Base-by-base conservation (phyloP, 2,797 vertebrate genomes). In the Tragelaphus eurycerus region DNA sequence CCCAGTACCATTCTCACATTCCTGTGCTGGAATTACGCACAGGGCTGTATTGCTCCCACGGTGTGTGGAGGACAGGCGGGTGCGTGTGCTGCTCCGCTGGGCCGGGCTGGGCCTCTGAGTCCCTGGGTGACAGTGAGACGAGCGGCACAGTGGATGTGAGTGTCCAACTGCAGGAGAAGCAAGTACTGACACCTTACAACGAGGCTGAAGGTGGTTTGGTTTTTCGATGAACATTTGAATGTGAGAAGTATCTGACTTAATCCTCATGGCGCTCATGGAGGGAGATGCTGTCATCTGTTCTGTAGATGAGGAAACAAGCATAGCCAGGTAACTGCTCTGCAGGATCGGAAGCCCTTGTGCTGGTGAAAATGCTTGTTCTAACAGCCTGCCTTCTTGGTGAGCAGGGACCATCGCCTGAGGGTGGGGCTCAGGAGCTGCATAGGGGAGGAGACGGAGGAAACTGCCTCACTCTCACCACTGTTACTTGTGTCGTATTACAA, bases 1-100 rank as follows among this genome's bases (percentile, higher is more conserved):
- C 81, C 43, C 7, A 4, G 46, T 16, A 0, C 34, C 67, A 12
- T 31, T 12, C 19, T 55, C 25, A 7, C 29, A 10, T 54, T 21
- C 19, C 23, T 2, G 3, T 46, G 15, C n/a, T 34, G 15, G 27
- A 19, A 14, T 1, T 14, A 21, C 3, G 23, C 21, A 0, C 29
- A 4, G 50, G 16, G 60, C 59, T 43, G 4, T 23, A 43, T 11
- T 59, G 74, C 71, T 34, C 50, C 43, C 15, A 8, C 5, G 0
- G 14, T 1, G 0, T 1, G 9, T 60, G 74, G 50, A 38, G 11
- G 14, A 48, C 59, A 7, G 21, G 52, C 14, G 10, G 57, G 50
- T 57, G 31, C 4, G 12, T 31, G 38, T 74, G 25, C 71, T 55
- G 29, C 34, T 54, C 23, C 12, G 21, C 34, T 90, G 93, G 57